Base-by-base conservation (phyloP, 2,797 vertebrate species). In the Enteromius afrohamiltoni region DNA sequence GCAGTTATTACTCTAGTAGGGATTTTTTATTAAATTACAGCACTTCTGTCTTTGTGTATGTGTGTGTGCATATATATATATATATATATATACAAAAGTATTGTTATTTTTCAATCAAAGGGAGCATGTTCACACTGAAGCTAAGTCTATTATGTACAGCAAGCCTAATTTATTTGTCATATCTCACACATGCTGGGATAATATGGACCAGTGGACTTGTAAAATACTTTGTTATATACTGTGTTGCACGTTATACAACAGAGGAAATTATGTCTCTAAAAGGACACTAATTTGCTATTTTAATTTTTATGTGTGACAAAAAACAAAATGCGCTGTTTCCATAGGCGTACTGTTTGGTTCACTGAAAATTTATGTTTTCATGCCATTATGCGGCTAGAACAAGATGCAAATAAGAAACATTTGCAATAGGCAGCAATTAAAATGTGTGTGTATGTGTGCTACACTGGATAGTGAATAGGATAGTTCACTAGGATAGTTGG, bases 341-440 rank as follows among this genome's bases (percentile, higher is more conserved):
- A 73, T 70, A 70, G 68, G 45, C 45, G 29, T 71, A 29, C 45
- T 29, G 17, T 53, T 26, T 53, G 26, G 29, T 34, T 74, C 29
- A 53, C 21, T 42, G 10, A 26, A 26, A 60, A 13, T 60, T 10
- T 17, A 40, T 1, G 42, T 6, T 42, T 77, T 3, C 37, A 51
- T 51, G 70, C 21, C 26, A 40, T 42, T 60, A 60, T 60, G n/a
- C 19, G n/a, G 4, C 53, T 60, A 42, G 17, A 58, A 40, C 53
- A 60, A 55, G 53, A 77, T 60, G 75, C 55, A 77, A 42, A 76
- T 55, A 37, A 55, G 37, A 42, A 45, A 45, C 23, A 11, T 37
- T 58, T 58, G 53, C 31, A 58, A 58, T 23, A 58, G 0, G n/a
- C 21, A 76, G n/a, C 34, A 21, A 58, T 23, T 60, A 40, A 17